Evolutionary conservation across 2,888 invertebrate genomes (phyloP), one percentile per base, ranked within the genome.

Genomic region (Diadromus collaris): DNA sequence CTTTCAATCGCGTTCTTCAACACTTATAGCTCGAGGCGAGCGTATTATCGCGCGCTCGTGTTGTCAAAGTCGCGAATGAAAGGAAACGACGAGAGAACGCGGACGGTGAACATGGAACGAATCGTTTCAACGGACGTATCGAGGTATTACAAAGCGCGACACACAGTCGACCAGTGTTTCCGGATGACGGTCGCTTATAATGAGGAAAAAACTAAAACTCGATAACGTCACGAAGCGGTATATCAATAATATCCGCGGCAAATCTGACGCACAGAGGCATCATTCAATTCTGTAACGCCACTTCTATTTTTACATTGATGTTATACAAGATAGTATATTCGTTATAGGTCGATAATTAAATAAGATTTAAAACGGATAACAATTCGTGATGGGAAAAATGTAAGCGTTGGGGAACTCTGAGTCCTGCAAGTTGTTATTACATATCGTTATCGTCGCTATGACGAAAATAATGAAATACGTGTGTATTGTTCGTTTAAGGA

Each of bases 11-110:
- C 44, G 27, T 27, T 64, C 56, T 19, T 6, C 34, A 1, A 6
- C 19, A 56, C 27, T 32, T 5, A 44, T 16, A 46, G 65, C 13
- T 38, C 38, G 24, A 44, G 29, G 64, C 27, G 16, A 21, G 46
- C 16, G 63, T 21, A 60, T 71, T 51, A 71, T 76, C 76, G 41
- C 29, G n/a, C n/a, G 60, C 44, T 16, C 19, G 46, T 21, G 48
- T 19, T 21, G 56, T 32, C 24, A 63, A 70, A 64, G 38, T 38
- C 21, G 24, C 24, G 51, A 63, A 56, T 44, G 34, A 56, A 32
- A 29, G 38, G 27, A 44, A 76, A 70, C 64, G 16, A 10, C 63
- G 34, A n/a, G 19, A 41, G 34, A 48, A 29, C 2, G 32, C 16
- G 38, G 41, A 16, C 13, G 24, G n/a, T 7, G 10, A 13, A 10